These are phyloP conservation scores for Willowsia nigromaculata DNA, from an alignment of 2,888 invertebrate species.

Conservation along the genomic window DNA sequence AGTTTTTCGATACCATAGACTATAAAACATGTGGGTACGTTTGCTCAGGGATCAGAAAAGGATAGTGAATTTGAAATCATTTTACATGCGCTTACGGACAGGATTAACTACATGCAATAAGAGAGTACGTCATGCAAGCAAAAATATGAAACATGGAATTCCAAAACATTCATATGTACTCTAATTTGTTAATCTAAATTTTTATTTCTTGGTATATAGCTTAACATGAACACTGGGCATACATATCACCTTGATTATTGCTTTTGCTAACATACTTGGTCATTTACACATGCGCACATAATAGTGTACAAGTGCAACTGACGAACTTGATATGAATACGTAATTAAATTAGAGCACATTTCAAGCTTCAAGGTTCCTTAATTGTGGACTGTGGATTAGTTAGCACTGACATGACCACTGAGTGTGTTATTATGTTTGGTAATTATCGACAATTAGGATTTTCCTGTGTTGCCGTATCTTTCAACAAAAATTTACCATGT, in stretches of 20 bases:
- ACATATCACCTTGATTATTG: neutral
- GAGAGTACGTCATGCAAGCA: neutral
- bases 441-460: constrained; percentile 71
- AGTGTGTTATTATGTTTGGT: constrained; percentile 69
- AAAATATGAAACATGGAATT: neutral
- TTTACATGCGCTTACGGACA: neutral
- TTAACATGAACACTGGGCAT: neutral
- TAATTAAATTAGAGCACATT: constrained; percentile 72
- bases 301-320: constrained; percentile 48
- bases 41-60: constrained; percentile 14
- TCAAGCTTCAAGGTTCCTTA: constrained; percentile 71
- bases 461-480: constrained; percentile 64
- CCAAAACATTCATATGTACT: neutral
- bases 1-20: constrained; percentile 45
- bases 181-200: constrained; percentile 32
- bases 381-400: constrained; percentile 67
- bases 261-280: neutral
- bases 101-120: neutral
- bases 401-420: constrained; percentile 71
- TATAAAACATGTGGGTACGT: constrained; percentile 56
- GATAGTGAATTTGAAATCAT: too few relatives aligned
- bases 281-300: constrained; percentile 49
- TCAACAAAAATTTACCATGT: constrained; percentile 57
- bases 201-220: neutral
- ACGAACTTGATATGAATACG: constrained; percentile 71